phyloP scores from a whole-genome alignment of 53 echinoderm and acorn worm species.

The Paelopatides confundens region DNA sequence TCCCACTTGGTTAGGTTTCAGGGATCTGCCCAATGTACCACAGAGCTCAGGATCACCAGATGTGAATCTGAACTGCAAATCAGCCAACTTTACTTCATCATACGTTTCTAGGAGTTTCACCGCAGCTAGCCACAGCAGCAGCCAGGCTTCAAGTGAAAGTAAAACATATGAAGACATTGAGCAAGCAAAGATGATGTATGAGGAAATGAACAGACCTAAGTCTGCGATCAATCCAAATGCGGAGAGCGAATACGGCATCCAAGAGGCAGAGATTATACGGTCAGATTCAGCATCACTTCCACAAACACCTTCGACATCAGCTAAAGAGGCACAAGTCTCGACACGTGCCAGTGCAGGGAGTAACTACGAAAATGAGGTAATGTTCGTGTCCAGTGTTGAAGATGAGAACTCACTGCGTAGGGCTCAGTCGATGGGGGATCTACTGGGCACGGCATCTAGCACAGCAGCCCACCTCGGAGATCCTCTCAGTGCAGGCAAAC shows the following conservation, averaged over 20 bases:
- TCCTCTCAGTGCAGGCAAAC: neutral
- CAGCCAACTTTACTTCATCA: conserved; percentile 10
- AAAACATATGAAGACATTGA: conserved; percentile 40
- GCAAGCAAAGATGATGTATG: conserved; percentile 29
- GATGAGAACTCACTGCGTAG: neutral
- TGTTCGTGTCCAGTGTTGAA: neutral
- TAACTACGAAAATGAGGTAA: neutral
- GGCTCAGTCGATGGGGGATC: conserved; percentile 35
- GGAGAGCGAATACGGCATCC: neutral
- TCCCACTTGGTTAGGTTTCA: conserved; percentile 69
- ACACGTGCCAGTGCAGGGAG: conserved; percentile 10
- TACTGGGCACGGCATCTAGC: neutral
- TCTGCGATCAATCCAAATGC: neutral
- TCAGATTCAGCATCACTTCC: neutral
- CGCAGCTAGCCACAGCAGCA: neutral
- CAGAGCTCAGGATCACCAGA: conserved; percentile 64
- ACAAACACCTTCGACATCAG: neutral
- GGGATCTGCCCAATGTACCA: conserved; percentile 80
- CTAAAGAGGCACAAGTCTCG: neutral
- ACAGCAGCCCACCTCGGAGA: neutral
- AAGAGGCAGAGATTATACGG: neutral
- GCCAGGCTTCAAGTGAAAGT: neutral
- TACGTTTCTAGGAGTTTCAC: neutral
- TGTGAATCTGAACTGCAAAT: conserved; percentile 71
- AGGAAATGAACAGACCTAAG: conserved; percentile 13